Evolutionary conservation across 1,140 invertebrate genomes (phyloP), one percentile per base, ranked within the genome.

Genomic region (Drosophila kikkawai): DNA sequence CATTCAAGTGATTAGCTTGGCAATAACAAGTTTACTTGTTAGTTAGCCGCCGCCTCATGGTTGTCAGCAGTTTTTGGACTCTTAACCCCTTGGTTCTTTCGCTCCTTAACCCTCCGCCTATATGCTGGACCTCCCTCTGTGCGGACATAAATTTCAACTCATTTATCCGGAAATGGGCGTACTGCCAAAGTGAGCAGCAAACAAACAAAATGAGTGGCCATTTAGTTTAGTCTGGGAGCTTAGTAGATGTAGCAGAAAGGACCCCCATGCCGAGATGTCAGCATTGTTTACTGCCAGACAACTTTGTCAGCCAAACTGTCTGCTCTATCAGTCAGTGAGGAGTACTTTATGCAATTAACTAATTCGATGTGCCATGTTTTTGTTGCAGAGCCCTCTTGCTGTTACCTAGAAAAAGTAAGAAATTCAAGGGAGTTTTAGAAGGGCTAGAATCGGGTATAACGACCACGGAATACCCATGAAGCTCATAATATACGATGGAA

Each of bases 301-400:
- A 85, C 82, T 85, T 81, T 81, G 57, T 81, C 68, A 64, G 75
- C 53, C 75, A 82, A 82, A 48, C 65, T 61, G 75, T 29, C 69
- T 41, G 68, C 48, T 75, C 80, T 68, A 79, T 74, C 69, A 74
- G 75, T 51, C 48, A 37, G 50, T 42, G 45, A 68, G 66, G 67
- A 58, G 64, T 75, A 58, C 61, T 77, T 83, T 80, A 83, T 88
- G 77, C 84, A 87, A 87, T 87, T 87, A 87, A 87, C 84, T 87
- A 87, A 87, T 87, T 80, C 80, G 59, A 74, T 74, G 76, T 76
- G 63, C 75, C 50, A 60, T 69, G 68, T 86, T 79, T 71, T 82
- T 85, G 45, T 50, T 41, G 17, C 44, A 41, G 15, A 7, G n/a
- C 26, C 34, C 44, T 13, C 37, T 37, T 53, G 5, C 12, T 53